Evolutionary conservation across 2,113 vertebrate species (phyloP), one percentile per base, ranked within the genome.

Genomic region (Labeo catla): DNA sequence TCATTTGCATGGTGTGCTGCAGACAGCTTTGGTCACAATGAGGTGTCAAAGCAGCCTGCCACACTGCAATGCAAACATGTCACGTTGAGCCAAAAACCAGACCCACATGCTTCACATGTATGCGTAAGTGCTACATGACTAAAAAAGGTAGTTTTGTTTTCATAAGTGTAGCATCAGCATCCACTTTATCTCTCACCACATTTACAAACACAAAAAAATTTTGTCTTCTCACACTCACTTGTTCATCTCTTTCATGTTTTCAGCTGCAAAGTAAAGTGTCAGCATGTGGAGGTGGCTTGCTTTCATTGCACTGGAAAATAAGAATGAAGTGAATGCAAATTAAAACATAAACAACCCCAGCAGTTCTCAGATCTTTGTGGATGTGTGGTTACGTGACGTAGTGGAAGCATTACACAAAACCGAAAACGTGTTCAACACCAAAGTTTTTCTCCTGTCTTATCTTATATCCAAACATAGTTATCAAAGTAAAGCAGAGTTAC

Each of bases 261-360:
- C 96, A 77, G 97, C 96, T 0, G 97, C 97, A 89, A 97, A 96
- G 92, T 96, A 96, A 90, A 97, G 95, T 15, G 94, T 94, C 94
- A 96, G 95, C 90, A 96, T 92, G 87, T 95, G 92, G 66, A 95
- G 94, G 87, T 96, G 96, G 88, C 92, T 96, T 93, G 96, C 93
- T 92, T 96, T 97, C 89, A 97, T 95, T 49, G 96, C 96, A 87
- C 96, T 97, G 90, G 1, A 89, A 70, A 76, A 86, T 28, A 73
- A 54, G 68, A 66, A 52, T 4, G 4, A 66, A 10, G 7, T 5
- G 43, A 59, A 50, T 7, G 45, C 43, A 43, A 47, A 59, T 28
- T 5, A 21, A 61, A 23, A 63, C 19, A 23, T 23, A 3, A 13
- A 23, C 21, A 61, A 80, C 19, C 6, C 54, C 39, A 59, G 39